Base-by-base conservation (phyloP, 2,888 invertebrate genomes). In the Drepanosiphum platanoidis region DNA sequence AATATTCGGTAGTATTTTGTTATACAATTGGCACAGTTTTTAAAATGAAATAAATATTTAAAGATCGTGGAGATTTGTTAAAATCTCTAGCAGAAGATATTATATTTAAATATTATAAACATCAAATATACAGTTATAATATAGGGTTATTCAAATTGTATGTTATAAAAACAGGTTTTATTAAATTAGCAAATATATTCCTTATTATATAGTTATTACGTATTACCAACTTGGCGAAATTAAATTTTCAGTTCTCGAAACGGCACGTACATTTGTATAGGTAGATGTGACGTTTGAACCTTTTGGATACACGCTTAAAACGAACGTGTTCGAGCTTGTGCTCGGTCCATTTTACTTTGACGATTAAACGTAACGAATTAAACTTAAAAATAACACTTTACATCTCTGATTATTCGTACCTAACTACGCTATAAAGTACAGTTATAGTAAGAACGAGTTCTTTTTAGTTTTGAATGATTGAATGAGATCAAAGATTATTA, bases 161-260 rank as follows among this genome's bases (percentile, higher is more conserved):
- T 42, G 22, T 32, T 64, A 30, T 64, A 64, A 30, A 66, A 78
- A 78, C 64, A 11, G 42, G 78, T 79, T 66, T 66, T 66, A 66
- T 42, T 22, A 66, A 79, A 79, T 66, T 66, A n/a, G 30, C 22
- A 66, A 79, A 5, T 30, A n/a, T 78, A 66, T 77, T 77, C 30
- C 7, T 42, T 77, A 30, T n/a, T n/a, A n/a, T n/a, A 11, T 79
- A 66, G 36, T 79, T 64, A 66, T 46, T 79, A 42, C n/a, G 30
- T 39, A 42, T n/a, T 66, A 42, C 9, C 58, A 77, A 61, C 61
- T 42, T 46, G 42, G 15, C 27, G 30, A 72, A 72, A 46, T 46
- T 32, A 46, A 72, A 68, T 22, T 22, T 27, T 0, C 2, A 61
- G 22, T 52, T n/a, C n/a, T n/a, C n/a, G n/a, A n/a, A n/a, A n/a